phyloP scores from a whole-genome alignment of 2,113 vertebrate genomes.

The Corynorhinus townsendii region DNA sequence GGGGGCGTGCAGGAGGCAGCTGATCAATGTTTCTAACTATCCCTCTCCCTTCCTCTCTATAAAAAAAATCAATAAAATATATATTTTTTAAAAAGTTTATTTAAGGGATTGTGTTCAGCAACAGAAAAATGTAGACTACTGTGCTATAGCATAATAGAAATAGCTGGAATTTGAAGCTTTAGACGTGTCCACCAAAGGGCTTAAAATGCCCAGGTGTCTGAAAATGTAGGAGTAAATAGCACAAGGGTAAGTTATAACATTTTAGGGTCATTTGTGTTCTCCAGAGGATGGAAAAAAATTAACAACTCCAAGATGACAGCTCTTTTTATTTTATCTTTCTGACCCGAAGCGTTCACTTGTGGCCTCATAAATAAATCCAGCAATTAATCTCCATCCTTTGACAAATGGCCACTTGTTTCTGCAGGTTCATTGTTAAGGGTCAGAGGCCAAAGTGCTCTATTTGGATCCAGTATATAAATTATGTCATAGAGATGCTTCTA shows the following conservation, averaged over 20 bases:
- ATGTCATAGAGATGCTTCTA: background rate
- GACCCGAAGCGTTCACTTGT: background rate
- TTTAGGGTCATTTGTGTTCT: background rate
- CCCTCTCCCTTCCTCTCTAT: too few relatives aligned
- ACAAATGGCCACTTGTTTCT: conserved; percentile 4
- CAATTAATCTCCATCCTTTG: conserved; percentile 41
- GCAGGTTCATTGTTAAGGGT: background rate
- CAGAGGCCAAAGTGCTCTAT: background rate
- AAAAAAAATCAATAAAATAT: too few relatives aligned
- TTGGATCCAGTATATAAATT: background rate
- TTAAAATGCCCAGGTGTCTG: background rate
- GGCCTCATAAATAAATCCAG: conserved; percentile 43
- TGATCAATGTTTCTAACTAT: too few relatives aligned
- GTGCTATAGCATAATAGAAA: background rate
- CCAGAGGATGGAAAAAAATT: background rate
- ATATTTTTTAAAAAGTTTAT: conserved; percentile 19
- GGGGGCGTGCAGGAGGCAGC: too few relatives aligned
- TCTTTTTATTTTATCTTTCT: background rate
- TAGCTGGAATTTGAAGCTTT: background rate
- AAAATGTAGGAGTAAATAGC: accelerated
- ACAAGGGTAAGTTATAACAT: background rate
- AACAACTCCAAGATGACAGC: conserved; percentile 26
- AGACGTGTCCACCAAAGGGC: background rate
- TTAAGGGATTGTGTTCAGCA: background rate
- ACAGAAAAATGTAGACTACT: background rate